phyloP scores from a whole-genome alignment of 2,888 invertebrate species.

The Torymus aiolomorphi region DNA sequence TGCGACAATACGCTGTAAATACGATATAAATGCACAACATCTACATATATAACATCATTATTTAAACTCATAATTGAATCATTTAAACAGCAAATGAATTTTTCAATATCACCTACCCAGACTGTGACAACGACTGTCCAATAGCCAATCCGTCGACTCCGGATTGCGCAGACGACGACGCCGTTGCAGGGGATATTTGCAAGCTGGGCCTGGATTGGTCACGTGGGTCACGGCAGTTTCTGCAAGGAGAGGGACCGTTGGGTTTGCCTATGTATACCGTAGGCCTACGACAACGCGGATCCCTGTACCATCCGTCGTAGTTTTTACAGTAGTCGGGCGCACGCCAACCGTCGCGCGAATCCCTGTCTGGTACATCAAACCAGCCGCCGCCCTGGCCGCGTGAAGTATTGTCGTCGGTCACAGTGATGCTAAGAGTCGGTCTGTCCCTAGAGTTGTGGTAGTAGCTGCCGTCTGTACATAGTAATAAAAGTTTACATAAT shows the following conservation, averaged over 20 bases:
- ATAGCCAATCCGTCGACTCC: slow-evolving; percentile 62
- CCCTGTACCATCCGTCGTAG: slow-evolving; percentile 50
- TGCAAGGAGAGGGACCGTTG: too few relatives aligned
- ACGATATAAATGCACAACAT: too few relatives aligned
- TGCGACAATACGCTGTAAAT: too few relatives aligned
- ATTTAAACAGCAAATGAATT: not conserved
- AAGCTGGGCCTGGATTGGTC: not conserved
- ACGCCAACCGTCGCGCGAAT: slow-evolving; percentile 14
- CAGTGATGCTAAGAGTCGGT: slow-evolving; percentile 37
- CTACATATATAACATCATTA: too few relatives aligned
- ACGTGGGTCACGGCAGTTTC: not conserved
- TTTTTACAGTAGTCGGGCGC: slow-evolving; percentile 33
- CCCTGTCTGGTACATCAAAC: slow-evolving; percentile 23
- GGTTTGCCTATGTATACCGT: slow-evolving; percentile 44
- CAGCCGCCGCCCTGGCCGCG: slow-evolving; percentile 30
- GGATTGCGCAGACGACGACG: slow-evolving; percentile 60
- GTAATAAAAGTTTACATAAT: too few relatives aligned
- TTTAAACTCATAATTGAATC: too few relatives aligned
- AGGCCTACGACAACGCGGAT: slow-evolving; percentile 50
- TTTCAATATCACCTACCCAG: slow-evolving; percentile 20
- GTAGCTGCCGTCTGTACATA: slow-evolving; percentile 13
- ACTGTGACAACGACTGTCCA: slow-evolving; percentile 61
- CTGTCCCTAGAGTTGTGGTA: slow-evolving; percentile 30
- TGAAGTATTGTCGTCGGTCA: slow-evolving; percentile 25
- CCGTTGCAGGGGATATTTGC: not conserved